These are phyloP conservation scores for Drosophila obscura DNA, from an alignment of 1,140 invertebrate genomes.

Conservation along the genomic window DNA sequence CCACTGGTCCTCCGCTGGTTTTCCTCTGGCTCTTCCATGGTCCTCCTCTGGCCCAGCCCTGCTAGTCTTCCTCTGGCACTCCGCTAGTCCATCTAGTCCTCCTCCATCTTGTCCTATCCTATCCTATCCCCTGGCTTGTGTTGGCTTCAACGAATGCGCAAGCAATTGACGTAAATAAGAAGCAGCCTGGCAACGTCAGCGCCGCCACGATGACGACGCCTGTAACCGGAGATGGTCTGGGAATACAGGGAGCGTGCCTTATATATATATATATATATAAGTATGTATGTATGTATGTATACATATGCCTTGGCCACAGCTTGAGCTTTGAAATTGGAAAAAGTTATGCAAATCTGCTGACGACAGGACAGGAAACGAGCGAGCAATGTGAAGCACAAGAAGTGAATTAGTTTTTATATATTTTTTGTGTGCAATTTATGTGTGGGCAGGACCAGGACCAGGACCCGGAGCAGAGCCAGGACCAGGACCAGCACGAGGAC, in stretches of 20 bases:
- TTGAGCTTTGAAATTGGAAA: conserved; percentile 80
- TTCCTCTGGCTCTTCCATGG: background rate
- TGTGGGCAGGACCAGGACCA: conserved; percentile 21
- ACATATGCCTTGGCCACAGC: conserved; percentile 74
- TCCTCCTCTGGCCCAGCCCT: no score
- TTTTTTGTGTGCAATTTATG: conserved; percentile 18
- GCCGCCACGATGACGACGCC: conserved; percentile 52
- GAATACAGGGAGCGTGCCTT: conserved; percentile 21
- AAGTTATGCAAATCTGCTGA: conserved; percentile 78
- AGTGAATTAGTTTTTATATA: conserved; percentile 76
- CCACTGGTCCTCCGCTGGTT: background rate
- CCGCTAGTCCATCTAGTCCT: no score
- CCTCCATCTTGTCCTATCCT: no score
- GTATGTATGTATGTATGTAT: conserved; percentile 8
- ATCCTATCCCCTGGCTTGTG: background rate
- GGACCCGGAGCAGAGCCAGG: background rate
- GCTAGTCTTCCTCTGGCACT: no score
- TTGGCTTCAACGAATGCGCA: conserved; percentile 58
- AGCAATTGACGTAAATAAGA: conserved; percentile 79
- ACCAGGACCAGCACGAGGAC: no score
- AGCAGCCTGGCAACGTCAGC: conserved; percentile 60
- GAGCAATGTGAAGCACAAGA: conserved; percentile 57
- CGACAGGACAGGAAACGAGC: conserved; percentile 70
- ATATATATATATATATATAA: conserved; percentile 18
- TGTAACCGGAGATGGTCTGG: conserved; percentile 50